Evolutionary conservation across 2,797 vertebrate species (phyloP).

Genomic region (Macroramphosus scolopax): DNA sequence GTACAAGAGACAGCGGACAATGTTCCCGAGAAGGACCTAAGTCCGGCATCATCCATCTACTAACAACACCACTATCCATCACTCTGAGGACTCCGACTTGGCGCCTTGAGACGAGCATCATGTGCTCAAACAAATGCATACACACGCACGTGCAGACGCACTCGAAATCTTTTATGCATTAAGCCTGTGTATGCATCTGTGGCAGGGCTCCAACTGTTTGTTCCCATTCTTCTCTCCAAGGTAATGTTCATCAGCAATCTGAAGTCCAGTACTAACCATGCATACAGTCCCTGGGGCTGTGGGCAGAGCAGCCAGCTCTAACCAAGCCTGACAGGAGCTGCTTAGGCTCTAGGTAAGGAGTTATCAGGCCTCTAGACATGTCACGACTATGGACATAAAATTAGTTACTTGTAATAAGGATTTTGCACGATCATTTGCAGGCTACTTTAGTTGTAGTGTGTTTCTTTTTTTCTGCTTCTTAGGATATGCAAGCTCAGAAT

Average conservation of each 20-base stretch:
- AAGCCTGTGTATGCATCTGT: conserved; percentile 28
- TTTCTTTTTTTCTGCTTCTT: conserved; percentile 1
- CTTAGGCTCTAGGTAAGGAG: conserved; percentile 60
- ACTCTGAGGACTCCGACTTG: conserved; percentile 23
- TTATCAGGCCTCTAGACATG: conserved; percentile 47
- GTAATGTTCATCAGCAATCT: conserved; percentile 57
- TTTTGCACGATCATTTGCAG: conserved; percentile 15
- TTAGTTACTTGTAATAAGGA: conserved; percentile 18
- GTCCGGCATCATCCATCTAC: conserved; percentile 48
- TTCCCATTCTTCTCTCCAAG: conserved; percentile 52
- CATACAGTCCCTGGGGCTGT: conserved; percentile 59
- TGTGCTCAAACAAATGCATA: conserved; percentile 13
- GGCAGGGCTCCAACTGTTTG: conserved; percentile 47
- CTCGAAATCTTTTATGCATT: conserved; percentile 24
- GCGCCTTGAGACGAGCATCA: conserved; percentile 16
- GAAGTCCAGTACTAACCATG: conserved; percentile 57
- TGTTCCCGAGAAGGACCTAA: conserved; percentile 28
- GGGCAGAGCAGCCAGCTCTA: conserved; percentile 63
- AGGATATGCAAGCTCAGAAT: conserved; percentile 18
- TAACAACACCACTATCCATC: conserved; percentile 41
- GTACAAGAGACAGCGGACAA: conserved; percentile 31
- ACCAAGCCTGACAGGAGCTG: conserved; percentile 69
- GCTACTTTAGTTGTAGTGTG: conserved; percentile 6
- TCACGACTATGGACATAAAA: conserved; percentile 38
- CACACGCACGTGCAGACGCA: conserved; percentile 5